Conservation (phyloP, 2,797 vertebrate genomes). For the Delichon dasypus region DNA sequence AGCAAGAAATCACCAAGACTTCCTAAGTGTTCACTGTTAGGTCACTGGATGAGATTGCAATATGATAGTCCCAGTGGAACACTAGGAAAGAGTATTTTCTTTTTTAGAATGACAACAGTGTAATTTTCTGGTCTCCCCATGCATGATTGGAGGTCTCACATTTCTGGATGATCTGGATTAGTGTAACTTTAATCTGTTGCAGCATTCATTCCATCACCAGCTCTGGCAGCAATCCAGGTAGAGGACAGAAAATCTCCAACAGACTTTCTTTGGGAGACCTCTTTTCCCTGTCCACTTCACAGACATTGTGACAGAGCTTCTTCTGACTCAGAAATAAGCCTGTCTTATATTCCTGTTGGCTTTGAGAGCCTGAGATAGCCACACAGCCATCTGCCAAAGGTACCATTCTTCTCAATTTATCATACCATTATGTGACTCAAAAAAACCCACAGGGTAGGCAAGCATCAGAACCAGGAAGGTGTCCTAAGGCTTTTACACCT, state of each 20-base stretch:
- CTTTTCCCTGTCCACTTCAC: background rate
- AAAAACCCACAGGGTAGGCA: background rate
- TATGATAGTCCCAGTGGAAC: background rate
- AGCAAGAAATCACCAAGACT: background rate
- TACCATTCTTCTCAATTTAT: background rate
- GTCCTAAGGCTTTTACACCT: background rate
- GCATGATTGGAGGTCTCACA: conserved; percentile 13
- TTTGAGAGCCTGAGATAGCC: background rate
- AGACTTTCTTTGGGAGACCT: background rate
- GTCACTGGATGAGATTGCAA: background rate
- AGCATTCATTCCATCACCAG: background rate
- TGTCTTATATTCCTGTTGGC: background rate
- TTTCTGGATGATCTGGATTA: conserved; percentile 66
- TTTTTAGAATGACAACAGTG: background rate
- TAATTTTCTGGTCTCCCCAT: background rate
- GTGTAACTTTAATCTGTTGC: conserved; percentile 44
- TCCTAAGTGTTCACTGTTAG: background rate
- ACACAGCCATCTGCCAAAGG: background rate
- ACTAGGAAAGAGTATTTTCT: background rate
- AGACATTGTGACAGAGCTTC: background rate
- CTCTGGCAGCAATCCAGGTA: conserved; percentile 48
- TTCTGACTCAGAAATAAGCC: background rate
- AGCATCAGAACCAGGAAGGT: background rate
- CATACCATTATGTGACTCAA: background rate
- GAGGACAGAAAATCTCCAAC: background rate